phyloP scores from a whole-genome alignment of 2,113 vertebrate species.

The Lepidothrix coronata region DNA sequence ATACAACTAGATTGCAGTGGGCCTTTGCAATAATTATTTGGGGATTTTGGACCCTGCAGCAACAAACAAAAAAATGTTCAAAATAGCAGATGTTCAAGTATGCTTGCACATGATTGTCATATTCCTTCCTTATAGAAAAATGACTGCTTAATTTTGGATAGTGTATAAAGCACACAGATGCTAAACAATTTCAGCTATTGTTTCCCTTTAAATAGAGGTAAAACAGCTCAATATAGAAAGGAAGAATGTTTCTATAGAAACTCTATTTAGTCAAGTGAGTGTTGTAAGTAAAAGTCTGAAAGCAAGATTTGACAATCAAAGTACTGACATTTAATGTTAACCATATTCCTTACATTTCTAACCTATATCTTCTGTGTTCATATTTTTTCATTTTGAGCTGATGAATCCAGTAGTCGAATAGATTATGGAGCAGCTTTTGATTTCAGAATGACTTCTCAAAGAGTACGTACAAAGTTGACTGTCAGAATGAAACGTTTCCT shows the following conservation, averaged over 20 bases:
- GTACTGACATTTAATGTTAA: background rate
- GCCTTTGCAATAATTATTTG: conserved; percentile 70
- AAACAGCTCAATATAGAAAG: background rate
- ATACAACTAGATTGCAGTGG: conserved; percentile 71
- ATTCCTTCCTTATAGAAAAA: background rate
- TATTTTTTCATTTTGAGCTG: background rate
- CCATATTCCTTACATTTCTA: background rate
- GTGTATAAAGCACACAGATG: background rate
- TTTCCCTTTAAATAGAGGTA: background rate
- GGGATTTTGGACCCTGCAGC: conserved; percentile 68
- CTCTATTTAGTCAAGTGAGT: background rate
- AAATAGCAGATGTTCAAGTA: conserved; percentile 31
- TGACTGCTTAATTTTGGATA: background rate
- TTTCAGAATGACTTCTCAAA: background rate
- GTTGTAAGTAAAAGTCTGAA: background rate
- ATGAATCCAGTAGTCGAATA: background rate
- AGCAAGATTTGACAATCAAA: background rate
- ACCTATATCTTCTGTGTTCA: background rate
- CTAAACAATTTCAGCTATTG: background rate
- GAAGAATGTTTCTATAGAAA: conserved; percentile 13
- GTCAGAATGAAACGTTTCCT: background rate
- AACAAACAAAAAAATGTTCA: conserved; percentile 49
- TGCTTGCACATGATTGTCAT: background rate
- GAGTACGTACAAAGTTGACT: background rate
- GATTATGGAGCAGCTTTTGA: background rate